A percentile compares a stretch with the other conserved stretches of the same genome.
These are phyloP conservation scores for Mya arenaria DNA, from an alignment of 1,140 invertebrate species.

Conservation along the genomic window DNA sequence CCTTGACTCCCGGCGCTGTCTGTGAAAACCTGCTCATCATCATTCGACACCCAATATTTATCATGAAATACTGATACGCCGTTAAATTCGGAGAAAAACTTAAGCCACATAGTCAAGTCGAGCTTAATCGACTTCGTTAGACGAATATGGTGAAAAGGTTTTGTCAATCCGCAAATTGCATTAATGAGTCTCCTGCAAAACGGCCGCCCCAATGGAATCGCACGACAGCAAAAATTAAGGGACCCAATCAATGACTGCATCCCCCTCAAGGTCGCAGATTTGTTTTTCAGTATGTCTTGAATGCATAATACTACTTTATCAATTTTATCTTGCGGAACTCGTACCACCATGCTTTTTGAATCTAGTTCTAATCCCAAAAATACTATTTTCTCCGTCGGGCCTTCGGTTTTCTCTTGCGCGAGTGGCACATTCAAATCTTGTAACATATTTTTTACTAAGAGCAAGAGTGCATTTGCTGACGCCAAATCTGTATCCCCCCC, in stretches of 20 bases:
- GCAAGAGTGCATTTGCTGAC: neutral
- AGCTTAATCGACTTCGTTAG: neutral
- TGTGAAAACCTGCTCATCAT: conserved; percentile 29
- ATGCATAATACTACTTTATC: conserved; percentile 6
- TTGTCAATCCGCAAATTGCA: conserved; percentile 5
- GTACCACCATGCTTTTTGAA: neutral
- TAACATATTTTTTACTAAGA: neutral
- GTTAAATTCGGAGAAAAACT: conserved; percentile 30
- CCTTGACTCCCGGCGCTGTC: conserved; percentile 17
- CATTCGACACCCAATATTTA: conserved; percentile 11
- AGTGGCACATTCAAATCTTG: neutral
- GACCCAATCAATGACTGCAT: conserved; percentile 47
- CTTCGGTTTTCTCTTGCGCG: conserved; percentile 24
- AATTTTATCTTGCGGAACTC: conserved; percentile 9
- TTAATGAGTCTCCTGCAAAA: conserved; percentile 51
- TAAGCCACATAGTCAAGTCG: conserved; percentile 32
- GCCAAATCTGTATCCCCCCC: neutral
- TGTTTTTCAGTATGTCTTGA: neutral
- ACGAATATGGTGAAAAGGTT: conserved; percentile 32
- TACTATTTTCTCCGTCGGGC: conserved; percentile 11
- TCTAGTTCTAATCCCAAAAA: conserved; percentile 25
- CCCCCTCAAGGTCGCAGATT: neutral
- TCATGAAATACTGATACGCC: conserved; percentile 42
- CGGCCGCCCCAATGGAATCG: conserved; percentile 17
- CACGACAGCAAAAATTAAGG: conserved; percentile 46